Evolutionary conservation across 1,140 invertebrate genomes (phyloP).

Genomic region (Panagrolaimus sp.): DNA sequence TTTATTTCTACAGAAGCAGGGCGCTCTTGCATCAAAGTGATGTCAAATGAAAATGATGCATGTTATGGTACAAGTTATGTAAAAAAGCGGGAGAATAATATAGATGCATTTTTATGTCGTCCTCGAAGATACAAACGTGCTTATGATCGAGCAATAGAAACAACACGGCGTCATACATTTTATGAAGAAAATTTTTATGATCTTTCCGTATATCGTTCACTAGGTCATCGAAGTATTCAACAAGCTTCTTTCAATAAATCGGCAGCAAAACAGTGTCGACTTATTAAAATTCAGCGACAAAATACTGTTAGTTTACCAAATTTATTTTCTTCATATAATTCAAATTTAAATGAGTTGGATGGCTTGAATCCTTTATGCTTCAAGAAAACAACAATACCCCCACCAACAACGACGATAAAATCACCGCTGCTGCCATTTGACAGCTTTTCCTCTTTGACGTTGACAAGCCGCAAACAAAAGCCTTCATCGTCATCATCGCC

Average conservation of each 20-base stretch:
- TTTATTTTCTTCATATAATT: constrained; percentile 1
- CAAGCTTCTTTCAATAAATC: constrained; percentile 12
- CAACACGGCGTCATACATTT: not conserved
- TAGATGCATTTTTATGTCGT: not conserved
- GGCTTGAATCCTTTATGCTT: not conserved
- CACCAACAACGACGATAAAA: not conserved
- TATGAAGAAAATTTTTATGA: not conserved
- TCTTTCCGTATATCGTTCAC: constrained; percentile 4
- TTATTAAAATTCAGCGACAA: not conserved
- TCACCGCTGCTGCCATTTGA: constrained; percentile 2
- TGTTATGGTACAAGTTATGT: no score
- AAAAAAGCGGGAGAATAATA: no score
- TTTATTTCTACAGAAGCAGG: no score
- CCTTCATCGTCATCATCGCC: constrained; percentile 2
- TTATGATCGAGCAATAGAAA: constrained; percentile 8
- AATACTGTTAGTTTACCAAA: constrained; percentile 2
- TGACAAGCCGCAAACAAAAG: constrained; percentile 10
- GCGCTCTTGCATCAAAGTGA: no score
- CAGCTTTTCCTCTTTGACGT: constrained; percentile 1
- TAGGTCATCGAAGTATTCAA: constrained; percentile 9
- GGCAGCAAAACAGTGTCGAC: constrained; percentile 2
- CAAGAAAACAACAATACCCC: not conserved
- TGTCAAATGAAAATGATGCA: no score
- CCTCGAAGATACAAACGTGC: constrained; percentile 3
- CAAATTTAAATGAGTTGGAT: not conserved